Percentiles rank a stretch among this genome's conserved stretches.
phyloP scores from a whole-genome alignment of 2,113 vertebrate genomes.

The Ophiodon elongatus region DNA sequence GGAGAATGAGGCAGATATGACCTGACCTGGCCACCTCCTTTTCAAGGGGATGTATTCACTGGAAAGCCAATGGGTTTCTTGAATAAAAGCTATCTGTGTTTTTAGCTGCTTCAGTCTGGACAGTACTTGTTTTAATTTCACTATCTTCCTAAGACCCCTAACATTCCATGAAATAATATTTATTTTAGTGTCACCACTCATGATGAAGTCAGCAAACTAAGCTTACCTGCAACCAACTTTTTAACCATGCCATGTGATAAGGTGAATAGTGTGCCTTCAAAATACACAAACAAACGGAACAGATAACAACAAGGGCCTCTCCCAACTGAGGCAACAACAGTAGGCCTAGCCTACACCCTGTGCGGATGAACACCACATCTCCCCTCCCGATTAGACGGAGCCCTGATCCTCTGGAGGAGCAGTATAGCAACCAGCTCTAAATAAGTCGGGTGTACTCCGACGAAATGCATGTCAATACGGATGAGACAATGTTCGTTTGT shows the following conservation, averaged over 20 bases:
- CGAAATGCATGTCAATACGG: too few species aligned
- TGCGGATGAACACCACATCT: not conserved
- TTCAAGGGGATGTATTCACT: too few species aligned
- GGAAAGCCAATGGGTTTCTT: too few species aligned
- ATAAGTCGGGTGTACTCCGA: too few species aligned
- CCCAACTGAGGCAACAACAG: not conserved
- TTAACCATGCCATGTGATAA: too few species aligned
- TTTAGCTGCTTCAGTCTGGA: too few species aligned
- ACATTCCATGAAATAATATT: not conserved
- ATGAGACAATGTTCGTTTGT: too few species aligned
- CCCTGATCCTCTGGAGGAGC: not conserved
- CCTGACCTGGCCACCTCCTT: not conserved
- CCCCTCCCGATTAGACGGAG: not conserved
- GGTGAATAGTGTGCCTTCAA: not conserved
- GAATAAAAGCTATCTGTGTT: too few species aligned
- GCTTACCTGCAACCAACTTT: too few species aligned
- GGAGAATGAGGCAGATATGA: not conserved
- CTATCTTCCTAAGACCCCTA: not conserved
- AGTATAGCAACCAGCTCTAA: not conserved
- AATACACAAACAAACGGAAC: not conserved
- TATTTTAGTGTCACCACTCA: too few species aligned
- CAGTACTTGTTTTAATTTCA: too few species aligned
- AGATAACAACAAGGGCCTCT: not conserved
- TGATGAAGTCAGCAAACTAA: too few species aligned
- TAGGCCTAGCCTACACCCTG: not conserved